A percentile compares a stretch with the other conserved stretches of the same genome.
phyloP scores from a whole-genome alignment of 2,888 invertebrate genomes.

The Nephrocerus scutellatus region DNA sequence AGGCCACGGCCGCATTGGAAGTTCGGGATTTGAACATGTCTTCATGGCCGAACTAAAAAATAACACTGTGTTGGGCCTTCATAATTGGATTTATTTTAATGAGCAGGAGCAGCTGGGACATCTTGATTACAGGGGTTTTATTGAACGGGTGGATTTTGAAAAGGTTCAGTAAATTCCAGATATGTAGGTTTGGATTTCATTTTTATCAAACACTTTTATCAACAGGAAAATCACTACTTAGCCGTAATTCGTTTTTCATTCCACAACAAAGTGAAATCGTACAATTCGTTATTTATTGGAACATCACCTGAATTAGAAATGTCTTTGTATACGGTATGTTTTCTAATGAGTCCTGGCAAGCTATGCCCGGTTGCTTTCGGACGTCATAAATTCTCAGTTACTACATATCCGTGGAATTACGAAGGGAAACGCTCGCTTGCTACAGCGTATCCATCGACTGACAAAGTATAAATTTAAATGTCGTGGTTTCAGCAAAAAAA shows the following conservation, averaged over 20 bases:
- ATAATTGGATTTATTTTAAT: slow-evolving; percentile 39
- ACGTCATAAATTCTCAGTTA: slow-evolving; percentile 25
- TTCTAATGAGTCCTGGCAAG: slow-evolving; percentile 29
- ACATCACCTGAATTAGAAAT: slow-evolving; percentile 38
- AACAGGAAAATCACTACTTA: slow-evolving; percentile 27
- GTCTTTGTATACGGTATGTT: slow-evolving; percentile 37
- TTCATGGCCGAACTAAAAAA: slow-evolving; percentile 36
- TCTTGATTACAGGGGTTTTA: slow-evolving; percentile 36
- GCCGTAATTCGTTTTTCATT: slow-evolving; percentile 29
- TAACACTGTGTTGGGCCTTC: slow-evolving; percentile 33
- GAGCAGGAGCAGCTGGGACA: slow-evolving; percentile 36
- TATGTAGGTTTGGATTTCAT: background rate
- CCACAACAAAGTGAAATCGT: slow-evolving; percentile 27
- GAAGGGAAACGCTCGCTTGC: slow-evolving; percentile 32
- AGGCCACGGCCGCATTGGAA: slow-evolving; percentile 32
- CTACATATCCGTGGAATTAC: slow-evolving; percentile 34
- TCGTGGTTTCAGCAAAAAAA: background rate
- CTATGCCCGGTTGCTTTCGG: slow-evolving; percentile 34
- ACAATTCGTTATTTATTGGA: slow-evolving; percentile 32
- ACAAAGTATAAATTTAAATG: slow-evolving; percentile 4
- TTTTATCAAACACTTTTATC: background rate
- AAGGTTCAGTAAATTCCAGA: slow-evolving; percentile 27
- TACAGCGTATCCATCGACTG: slow-evolving; percentile 29
- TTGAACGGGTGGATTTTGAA: slow-evolving; percentile 28
- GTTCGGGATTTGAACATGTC: slow-evolving; percentile 40